Percentiles rank a stretch among this genome's conserved stretches.
These are phyloP conservation scores for Polypterus senegalus DNA, from an alignment of 2,113 vertebrate genomes.

Conservation along the genomic window DNA sequence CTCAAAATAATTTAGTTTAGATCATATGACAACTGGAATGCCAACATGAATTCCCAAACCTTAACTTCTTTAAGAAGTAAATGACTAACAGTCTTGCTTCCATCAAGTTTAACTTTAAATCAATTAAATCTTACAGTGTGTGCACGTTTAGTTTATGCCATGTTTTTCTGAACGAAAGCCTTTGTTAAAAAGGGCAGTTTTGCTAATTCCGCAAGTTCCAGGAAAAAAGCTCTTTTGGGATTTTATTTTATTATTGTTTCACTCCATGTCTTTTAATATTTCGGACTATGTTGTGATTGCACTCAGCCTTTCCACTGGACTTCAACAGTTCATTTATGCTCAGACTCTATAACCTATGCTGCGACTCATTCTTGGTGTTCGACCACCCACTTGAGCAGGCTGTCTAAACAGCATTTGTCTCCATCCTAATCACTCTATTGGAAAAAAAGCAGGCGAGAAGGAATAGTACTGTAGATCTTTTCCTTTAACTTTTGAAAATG, in stretches of 20 bases:
- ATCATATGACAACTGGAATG: too few species aligned
- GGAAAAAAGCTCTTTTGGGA: conserved; percentile 25
- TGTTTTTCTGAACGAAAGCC: conserved; percentile 47
- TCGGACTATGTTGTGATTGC: conserved; percentile 78
- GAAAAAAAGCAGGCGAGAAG: conserved; percentile 16
- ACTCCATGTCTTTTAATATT: conserved; percentile 29
- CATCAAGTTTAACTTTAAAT: conserved; percentile 48
- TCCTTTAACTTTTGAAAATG: background rate
- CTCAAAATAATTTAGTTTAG: too few species aligned
- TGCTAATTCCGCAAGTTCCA: conserved; percentile 34
- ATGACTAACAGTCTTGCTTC: conserved; percentile 3
- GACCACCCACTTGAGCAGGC: conserved; percentile 81
- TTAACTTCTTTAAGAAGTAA: too few species aligned
- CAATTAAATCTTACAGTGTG: conserved; percentile 46
- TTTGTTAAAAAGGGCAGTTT: conserved; percentile 39
- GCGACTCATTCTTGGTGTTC: conserved; percentile 38
- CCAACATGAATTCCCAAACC: too few species aligned
- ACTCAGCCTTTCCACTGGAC: conserved; percentile 75
- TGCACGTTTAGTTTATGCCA: conserved; percentile 36
- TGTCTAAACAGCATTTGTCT: conserved; percentile 76
- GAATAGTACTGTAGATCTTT: conserved; percentile 1
- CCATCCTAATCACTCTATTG: conserved; percentile 47
- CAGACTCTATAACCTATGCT: conserved; percentile 68
- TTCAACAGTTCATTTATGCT: conserved; percentile 86
- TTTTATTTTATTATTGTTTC: conserved; percentile 22